phyloP scores from a whole-genome alignment of 2,113 vertebrate species.

The Pteronura brasiliensis region DNA sequence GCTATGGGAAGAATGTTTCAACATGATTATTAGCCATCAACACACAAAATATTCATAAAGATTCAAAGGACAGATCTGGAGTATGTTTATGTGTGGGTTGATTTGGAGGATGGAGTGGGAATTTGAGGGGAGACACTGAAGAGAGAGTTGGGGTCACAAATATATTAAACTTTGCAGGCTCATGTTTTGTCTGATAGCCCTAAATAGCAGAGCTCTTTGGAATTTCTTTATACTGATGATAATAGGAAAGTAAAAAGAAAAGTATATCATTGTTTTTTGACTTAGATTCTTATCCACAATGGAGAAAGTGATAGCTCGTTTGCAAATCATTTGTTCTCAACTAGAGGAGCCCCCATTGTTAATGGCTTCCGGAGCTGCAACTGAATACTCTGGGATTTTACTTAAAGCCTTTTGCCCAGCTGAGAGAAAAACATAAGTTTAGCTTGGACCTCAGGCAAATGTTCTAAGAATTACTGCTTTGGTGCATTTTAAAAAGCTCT shows the following conservation, averaged over 20 bases:
- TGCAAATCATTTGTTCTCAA: conserved; percentile 35
- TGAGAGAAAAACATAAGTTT: not conserved
- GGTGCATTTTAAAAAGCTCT: not conserved
- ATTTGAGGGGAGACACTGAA: not conserved
- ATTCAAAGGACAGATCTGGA: not conserved
- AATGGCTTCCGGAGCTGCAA: not conserved
- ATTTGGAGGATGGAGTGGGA: not conserved
- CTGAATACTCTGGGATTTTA: not conserved
- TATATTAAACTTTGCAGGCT: not conserved
- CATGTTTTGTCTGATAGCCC: not conserved
- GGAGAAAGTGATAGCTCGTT: conserved; percentile 12
- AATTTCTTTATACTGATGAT: not conserved
- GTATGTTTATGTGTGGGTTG: not conserved
- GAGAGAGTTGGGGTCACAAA: not conserved
- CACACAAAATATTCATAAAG: not conserved
- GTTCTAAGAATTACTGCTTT: not conserved
- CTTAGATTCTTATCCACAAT: conserved; percentile 29
- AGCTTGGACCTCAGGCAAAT: not conserved
- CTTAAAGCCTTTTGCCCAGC: not conserved
- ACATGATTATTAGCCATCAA: not conserved
- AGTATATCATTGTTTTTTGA: conserved; percentile 25
- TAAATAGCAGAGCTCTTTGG: not conserved
- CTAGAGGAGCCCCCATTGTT: not conserved
- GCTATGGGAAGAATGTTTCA: not conserved
- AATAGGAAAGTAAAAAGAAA: conserved; percentile 42